Conservation (phyloP, 2,888 invertebrate genomes). For the Stenoptilia bipunctidactyla region DNA sequence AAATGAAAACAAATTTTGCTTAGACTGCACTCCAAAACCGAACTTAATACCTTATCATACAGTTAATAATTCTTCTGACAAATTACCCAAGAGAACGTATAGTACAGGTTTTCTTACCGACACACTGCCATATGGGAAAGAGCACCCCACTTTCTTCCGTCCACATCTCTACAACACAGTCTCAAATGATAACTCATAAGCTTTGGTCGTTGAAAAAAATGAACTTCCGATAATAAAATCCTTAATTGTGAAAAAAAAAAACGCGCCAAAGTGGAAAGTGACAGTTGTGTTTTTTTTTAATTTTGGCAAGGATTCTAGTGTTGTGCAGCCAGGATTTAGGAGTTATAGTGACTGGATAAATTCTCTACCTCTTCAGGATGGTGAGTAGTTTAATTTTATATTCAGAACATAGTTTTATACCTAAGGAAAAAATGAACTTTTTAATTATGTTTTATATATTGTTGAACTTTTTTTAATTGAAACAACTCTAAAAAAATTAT, state of each 20-base stretch:
- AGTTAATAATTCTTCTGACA: neutral
- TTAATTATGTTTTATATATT: too few relatives aligned
- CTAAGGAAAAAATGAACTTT: too few relatives aligned
- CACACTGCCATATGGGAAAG: constrained; percentile 30
- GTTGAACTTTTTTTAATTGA: too few relatives aligned
- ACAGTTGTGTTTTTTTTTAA: too few relatives aligned
- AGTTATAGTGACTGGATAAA: too few relatives aligned
- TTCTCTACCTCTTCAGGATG: too few relatives aligned
- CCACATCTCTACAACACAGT: constrained; percentile 25
- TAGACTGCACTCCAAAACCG: neutral
- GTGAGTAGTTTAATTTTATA: too few relatives aligned
- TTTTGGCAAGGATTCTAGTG: too few relatives aligned
- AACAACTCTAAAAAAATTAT: too few relatives aligned
- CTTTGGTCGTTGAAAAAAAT: constrained; percentile 24
- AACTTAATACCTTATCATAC: too few relatives aligned
- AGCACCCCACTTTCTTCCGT: constrained; percentile 40
- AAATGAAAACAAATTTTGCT: constrained; percentile 17
- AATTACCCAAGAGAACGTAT: neutral
- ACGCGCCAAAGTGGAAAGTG: constrained; percentile 1
- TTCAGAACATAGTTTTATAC: too few relatives aligned
- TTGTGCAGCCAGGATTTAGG: too few relatives aligned
- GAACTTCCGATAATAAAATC: constrained; percentile 16
- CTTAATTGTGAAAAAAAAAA: constrained; percentile 19
- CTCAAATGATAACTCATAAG: constrained; percentile 15
- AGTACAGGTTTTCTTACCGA: constrained; percentile 13